Conservation (phyloP, 2,797 vertebrate species). For the Varecia variegata region DNA sequence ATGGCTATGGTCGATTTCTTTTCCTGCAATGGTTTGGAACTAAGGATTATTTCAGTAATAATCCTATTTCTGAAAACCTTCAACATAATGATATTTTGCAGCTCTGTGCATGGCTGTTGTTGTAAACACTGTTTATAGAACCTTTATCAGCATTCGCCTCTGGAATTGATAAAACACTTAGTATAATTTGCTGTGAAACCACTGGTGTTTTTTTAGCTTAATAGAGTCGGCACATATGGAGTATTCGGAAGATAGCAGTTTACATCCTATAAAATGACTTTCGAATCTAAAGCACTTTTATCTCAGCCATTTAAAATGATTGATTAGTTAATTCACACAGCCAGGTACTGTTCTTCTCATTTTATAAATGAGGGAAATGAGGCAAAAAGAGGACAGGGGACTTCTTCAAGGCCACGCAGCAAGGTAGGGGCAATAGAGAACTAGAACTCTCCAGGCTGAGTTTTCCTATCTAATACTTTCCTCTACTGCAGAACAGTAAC, state of each 20-base stretch:
- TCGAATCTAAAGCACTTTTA: slow-evolving; percentile 50
- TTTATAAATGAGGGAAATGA: slow-evolving; percentile 60
- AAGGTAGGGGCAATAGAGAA: background rate
- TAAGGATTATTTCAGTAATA: slow-evolving; percentile 51
- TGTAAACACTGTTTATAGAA: slow-evolving; percentile 74
- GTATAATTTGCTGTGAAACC: slow-evolving; percentile 68
- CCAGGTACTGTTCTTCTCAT: slow-evolving; percentile 55
- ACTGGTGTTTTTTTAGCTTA: slow-evolving; percentile 55
- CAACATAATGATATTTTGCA: slow-evolving; percentile 50
- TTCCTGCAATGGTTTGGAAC: background rate
- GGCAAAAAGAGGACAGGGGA: slow-evolving; percentile 44
- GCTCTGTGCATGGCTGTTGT: slow-evolving; percentile 29
- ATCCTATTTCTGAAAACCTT: slow-evolving; percentile 56
- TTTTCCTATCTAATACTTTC: background rate
- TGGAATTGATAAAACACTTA: slow-evolving; percentile 71
- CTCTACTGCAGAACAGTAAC: background rate
- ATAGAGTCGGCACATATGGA: slow-evolving; percentile 55
- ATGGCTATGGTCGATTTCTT: slow-evolving; percentile 10
- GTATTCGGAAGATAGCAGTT: slow-evolving; percentile 54
- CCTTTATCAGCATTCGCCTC: slow-evolving; percentile 68
- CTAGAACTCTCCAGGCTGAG: background rate
- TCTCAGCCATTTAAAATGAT: slow-evolving; percentile 70
- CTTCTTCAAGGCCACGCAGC: slow-evolving; percentile 40
- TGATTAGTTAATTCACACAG: slow-evolving; percentile 60
- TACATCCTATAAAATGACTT: slow-evolving; percentile 61